Conservation (phyloP, 2,113 vertebrate genomes). For the Nematolebias whitei region DNA sequence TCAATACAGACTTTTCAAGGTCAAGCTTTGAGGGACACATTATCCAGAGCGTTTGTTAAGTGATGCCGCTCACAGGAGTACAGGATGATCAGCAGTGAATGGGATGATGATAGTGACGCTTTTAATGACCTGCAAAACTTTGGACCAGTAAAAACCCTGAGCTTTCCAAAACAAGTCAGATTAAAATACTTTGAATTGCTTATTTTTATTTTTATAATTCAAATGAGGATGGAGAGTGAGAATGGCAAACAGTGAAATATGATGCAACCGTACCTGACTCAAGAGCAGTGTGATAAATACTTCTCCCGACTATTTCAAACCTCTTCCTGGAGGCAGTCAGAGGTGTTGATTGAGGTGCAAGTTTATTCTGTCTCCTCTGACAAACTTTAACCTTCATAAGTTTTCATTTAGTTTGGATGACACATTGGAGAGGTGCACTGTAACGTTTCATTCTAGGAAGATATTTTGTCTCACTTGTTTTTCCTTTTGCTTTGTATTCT, state of each 20-base stretch:
- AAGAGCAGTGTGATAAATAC: background rate
- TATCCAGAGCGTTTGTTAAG: background rate
- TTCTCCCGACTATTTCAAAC: background rate
- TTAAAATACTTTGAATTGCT: background rate
- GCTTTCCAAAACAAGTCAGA: conserved; percentile 3
- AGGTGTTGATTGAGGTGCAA: background rate
- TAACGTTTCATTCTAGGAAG: no score
- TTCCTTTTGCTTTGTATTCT: no score
- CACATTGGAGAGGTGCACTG: no score
- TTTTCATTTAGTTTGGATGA: no score
- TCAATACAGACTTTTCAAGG: conserved; percentile 14
- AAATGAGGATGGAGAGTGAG: background rate
- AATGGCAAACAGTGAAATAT: background rate
- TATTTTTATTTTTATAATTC: background rate
- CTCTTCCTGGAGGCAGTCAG: background rate
- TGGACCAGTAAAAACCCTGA: background rate
- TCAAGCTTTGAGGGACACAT: conserved; percentile 18
- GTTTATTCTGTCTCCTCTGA: background rate
- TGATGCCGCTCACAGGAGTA: conserved; percentile 4
- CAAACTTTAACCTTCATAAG: no score
- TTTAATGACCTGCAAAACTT: conserved; percentile 1
- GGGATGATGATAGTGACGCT: background rate
- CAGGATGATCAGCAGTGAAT: conserved; percentile 15
- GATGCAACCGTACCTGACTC: background rate
- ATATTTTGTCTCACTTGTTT: no score